phyloP scores from a whole-genome alignment of 2,888 invertebrate genomes.

The Byasa hedistus region DNA sequence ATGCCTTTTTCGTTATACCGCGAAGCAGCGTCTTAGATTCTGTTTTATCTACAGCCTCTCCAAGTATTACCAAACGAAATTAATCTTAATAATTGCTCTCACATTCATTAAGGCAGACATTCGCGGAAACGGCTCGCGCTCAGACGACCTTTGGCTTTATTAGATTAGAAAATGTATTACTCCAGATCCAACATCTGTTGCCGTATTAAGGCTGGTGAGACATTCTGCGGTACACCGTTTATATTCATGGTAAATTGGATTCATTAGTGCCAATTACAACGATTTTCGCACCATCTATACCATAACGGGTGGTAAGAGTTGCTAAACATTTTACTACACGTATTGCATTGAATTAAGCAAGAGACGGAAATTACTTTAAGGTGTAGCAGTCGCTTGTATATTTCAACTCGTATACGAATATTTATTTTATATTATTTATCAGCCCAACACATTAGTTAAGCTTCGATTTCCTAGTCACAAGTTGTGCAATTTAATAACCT shows the following conservation, averaged over 20 bases:
- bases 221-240: conserved; percentile 11
- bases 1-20: too few relatives aligned
- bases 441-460: too few relatives aligned
- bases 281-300: conserved; percentile 21
- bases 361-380: neutral
- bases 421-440: too few relatives aligned
- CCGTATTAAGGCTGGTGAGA: conserved; percentile 17
- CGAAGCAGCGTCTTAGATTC: too few relatives aligned
- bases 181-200: conserved; percentile 15
- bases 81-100: conserved; percentile 20
- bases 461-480: too few relatives aligned
- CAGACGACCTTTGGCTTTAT: conserved; percentile 23
- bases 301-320: conserved; percentile 17
- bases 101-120: conserved; percentile 15
- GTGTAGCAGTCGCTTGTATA: neutral
- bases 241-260: conserved; percentile 21
- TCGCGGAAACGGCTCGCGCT: conserved; percentile 20
- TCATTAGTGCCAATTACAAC: conserved; percentile 25
- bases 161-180: conserved; percentile 26
- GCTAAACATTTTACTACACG: conserved; percentile 6
- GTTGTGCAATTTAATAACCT: too few relatives aligned
- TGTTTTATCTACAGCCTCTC: too few relatives aligned
- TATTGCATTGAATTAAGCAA: neutral
- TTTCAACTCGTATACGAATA: neutral
- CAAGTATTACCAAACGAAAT: conserved; percentile 1